Conservation (phyloP, 2,888 invertebrate genomes). For the Lasioglossum villosulum region DNA sequence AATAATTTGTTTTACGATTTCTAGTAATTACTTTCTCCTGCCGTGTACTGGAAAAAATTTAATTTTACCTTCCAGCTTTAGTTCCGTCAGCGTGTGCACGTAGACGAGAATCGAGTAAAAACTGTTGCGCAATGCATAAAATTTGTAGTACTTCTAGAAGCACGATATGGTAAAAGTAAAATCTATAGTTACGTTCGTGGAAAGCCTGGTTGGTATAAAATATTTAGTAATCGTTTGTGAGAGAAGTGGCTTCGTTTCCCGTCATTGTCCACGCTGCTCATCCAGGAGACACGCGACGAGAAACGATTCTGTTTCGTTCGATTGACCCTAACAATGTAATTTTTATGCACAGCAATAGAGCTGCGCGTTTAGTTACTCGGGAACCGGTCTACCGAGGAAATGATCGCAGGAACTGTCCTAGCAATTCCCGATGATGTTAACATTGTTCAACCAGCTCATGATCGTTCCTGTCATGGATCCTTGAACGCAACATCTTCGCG, state of each 20-base stretch:
- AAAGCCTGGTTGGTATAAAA: not conserved
- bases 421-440: not conserved
- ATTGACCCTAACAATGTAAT: not conserved
- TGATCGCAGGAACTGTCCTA: not conserved
- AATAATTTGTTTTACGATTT: too few relatives aligned
- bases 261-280: not conserved
- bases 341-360: not conserved
- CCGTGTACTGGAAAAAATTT: too few relatives aligned
- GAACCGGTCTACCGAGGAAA: not conserved
- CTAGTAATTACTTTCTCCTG: too few relatives aligned
- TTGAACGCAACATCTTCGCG: not conserved
- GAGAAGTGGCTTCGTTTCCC: not conserved
- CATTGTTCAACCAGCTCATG: slow-evolving; percentile 5
- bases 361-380: not conserved
- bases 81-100: too few relatives aligned
- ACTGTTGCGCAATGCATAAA: too few relatives aligned
- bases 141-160: too few relatives aligned
- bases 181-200: not conserved
- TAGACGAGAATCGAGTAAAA: too few relatives aligned
- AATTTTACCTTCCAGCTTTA: too few relatives aligned
- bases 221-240: not conserved
- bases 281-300: not conserved
- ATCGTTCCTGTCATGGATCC: not conserved
- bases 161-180: too few relatives aligned
- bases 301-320: not conserved